Base-by-base conservation (phyloP, 2,888 invertebrate genomes). In the Capitulum mitella region DNA sequence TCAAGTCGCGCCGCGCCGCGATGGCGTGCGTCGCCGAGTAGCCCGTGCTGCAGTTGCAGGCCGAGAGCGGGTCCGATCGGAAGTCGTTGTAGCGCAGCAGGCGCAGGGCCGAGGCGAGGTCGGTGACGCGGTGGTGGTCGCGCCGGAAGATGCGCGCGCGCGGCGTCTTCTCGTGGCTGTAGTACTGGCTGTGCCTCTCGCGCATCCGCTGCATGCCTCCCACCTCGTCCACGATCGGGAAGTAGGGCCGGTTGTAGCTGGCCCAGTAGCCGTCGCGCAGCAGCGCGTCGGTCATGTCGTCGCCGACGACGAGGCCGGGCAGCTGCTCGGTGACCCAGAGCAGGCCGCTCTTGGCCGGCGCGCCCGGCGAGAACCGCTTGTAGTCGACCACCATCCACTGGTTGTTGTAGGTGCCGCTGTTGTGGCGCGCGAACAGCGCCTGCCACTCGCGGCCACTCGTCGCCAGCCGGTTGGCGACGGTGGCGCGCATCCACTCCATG, bases 371-470 rank as follows among this genome's bases (percentile, higher is more conserved):
- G 85, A 92, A 92, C 83, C 88, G 88, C 78, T 89, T 90, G 83
- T 91, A 91, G 85, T 94, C 92, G 0, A 94, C 89, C 10, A 92
- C 88, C 83, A 94, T 89, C 95, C 95, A 97, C 84, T 96, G 94
- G 84, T 94, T 93, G 85, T 92, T 92, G 80, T 93, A 93, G 74
- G 93, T 93, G 29, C 92, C 92, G 51, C 93, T 92, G 87, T 93
- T 92, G 84, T 89, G 91, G 14, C 87, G 86, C 0, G 90, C 88
- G 83, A 95, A 89, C 1, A 89, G 86, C 70, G 89, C 87, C 0
- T 91, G 90, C 96, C 96, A 97, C 8, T 90, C 88, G 79, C 89
- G 87, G 1, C 92, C 92, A 83, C 89, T 90, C 14, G 87, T 87
- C 0, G 95, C 91, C 78, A 97, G 86, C 81, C 93, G 90, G 86